Evolutionary conservation across 2,113 vertebrate species (phyloP).

Genomic region (Prionailurus bengalensis): DNA sequence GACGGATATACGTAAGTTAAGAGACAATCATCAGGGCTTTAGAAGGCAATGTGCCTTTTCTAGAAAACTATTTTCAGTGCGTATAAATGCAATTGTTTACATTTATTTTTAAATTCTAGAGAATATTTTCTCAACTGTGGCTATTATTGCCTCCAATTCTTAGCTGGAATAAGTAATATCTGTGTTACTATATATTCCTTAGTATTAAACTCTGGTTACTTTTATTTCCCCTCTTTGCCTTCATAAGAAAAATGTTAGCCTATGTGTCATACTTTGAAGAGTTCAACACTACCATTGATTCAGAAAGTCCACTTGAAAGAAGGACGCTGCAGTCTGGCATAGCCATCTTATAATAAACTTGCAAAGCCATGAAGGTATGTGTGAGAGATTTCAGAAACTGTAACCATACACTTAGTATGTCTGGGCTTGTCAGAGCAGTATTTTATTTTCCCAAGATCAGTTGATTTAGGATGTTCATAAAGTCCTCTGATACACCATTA

Average conservation of each 20-base stretch:
- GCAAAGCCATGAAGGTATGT: not conserved
- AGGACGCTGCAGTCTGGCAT: not conserved
- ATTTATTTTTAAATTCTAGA: not conserved
- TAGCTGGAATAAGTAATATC: not conserved
- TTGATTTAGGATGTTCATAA: not conserved
- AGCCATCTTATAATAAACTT: not conserved
- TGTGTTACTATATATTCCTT: not conserved
- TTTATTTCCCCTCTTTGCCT: not conserved
- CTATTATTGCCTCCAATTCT: not conserved
- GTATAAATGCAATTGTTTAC: not conserved
- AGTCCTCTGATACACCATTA: not conserved
- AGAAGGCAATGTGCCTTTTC: not conserved
- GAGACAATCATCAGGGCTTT: not conserved
- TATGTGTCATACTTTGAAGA: not conserved
- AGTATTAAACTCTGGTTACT: not conserved
- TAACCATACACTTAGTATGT: not conserved
- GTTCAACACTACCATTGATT: not conserved
- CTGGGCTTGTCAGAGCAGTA: not conserved
- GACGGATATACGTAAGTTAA: not conserved
- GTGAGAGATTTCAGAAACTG: not conserved
- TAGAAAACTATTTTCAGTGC: not conserved
- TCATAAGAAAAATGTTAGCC: not conserved
- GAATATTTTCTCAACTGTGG: not conserved
- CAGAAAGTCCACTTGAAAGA: not conserved
- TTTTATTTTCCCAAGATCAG: constrained; percentile 8